phyloP scores from a whole-genome alignment of 2,888 invertebrate species.

The Hyalella azteca region DNA sequence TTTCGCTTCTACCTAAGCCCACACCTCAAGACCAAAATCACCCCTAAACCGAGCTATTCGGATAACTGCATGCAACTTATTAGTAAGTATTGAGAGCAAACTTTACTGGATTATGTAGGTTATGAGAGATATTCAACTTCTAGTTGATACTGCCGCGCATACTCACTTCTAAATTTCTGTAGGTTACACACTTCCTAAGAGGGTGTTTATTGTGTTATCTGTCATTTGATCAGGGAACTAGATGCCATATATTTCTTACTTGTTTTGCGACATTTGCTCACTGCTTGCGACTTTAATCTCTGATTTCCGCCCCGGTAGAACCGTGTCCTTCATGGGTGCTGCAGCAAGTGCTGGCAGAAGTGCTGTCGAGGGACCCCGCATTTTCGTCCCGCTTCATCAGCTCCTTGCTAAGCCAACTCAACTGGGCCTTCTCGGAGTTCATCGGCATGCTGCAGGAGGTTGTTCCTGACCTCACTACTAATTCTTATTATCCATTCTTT shows the following conservation, averaged over 20 bases:
- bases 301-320: conserved; percentile 64
- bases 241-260: too few species aligned
- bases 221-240: not conserved
- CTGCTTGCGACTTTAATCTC: not conserved
- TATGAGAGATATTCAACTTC: too few species aligned
- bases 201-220: not conserved
- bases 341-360: conserved; percentile 71
- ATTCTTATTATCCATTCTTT: too few species aligned
- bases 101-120: too few species aligned
- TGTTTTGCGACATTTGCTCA: not conserved
- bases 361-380: conserved; percentile 70
- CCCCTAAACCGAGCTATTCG: conserved; percentile 64
- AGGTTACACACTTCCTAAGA: too few species aligned
- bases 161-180: too few species aligned
- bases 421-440: conserved; percentile 89
- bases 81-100: too few species aligned
- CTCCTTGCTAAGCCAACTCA: conserved; percentile 79
- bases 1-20: conserved; percentile 71
- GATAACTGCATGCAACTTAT: conserved; percentile 61
- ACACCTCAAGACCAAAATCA: conserved; percentile 64
- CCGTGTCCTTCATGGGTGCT: conserved; percentile 74
- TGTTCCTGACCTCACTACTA: not conserved
- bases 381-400: conserved; percentile 75
- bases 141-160: too few species aligned
- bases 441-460: conserved; percentile 84